Evolutionary conservation across 2,797 vertebrate species (phyloP).

Genomic region (Atherinosoma microstoma): DNA sequence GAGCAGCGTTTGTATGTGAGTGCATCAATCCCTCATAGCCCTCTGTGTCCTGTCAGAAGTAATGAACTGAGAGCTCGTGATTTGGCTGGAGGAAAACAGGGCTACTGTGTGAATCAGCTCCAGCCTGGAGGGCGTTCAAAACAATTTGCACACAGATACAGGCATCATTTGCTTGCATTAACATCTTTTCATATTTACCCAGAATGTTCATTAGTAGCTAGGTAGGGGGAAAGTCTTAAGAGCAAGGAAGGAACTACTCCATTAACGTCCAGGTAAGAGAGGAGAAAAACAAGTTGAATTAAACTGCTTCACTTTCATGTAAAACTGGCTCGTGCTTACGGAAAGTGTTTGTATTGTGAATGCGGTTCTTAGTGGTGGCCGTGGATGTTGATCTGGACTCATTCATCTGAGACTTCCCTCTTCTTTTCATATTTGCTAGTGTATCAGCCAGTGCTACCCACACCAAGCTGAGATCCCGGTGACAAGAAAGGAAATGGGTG

Average conservation of each 20-base stretch:
- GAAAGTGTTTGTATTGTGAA: constrained; percentile 8
- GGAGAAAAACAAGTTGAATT: neutral
- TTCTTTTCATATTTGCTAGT: constrained; percentile 43
- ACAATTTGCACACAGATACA: constrained; percentile 66
- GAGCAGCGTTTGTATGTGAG: constrained; percentile 25
- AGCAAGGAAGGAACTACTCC: constrained; percentile 8
- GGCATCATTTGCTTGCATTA: constrained; percentile 69
- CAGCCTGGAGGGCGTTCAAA: constrained; percentile 59
- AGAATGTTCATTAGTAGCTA: constrained; percentile 52
- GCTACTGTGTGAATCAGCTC: constrained; percentile 58
- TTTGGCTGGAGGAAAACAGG: constrained; percentile 62
- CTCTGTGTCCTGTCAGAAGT: constrained; percentile 70
- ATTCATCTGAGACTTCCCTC: constrained; percentile 40
- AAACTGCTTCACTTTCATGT: constrained; percentile 24
- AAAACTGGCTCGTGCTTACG: constrained; percentile 3
- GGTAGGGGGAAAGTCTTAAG: constrained; percentile 20
- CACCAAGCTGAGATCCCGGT: constrained; percentile 5
- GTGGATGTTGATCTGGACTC: constrained; percentile 46
- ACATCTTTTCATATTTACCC: constrained; percentile 48
- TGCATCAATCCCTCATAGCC: constrained; percentile 59
- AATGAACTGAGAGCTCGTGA: constrained; percentile 68
- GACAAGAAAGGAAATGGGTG: constrained; percentile 7
- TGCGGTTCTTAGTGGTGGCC: constrained; percentile 16
- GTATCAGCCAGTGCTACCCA: constrained; percentile 34
- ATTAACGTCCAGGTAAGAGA: neutral